Base-by-base conservation (phyloP, 2,113 vertebrate genomes). In the Zapus hudsonius region DNA sequence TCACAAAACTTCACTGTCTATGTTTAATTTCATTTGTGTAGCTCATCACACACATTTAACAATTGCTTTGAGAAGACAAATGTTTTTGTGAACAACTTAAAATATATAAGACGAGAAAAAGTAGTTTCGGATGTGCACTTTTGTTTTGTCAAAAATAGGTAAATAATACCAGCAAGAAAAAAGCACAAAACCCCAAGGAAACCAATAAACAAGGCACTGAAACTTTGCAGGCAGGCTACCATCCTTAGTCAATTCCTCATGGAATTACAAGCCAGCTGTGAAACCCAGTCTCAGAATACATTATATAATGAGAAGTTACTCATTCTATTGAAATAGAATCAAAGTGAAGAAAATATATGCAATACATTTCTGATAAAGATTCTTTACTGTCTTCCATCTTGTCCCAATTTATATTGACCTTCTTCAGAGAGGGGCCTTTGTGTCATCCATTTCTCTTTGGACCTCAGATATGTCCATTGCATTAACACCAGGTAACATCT, bases 341-440 rank as follows among this genome's bases (percentile, higher is more conserved):
- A 89, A 93, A 95, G n/a, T 66, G 42, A 97, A 95, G 63, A 64
- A 85, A 93, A 95, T 83, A 22, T 33, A 55, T 78, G 55, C 84
- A 96, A 82, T 84, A 55, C n/a, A 82, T 93, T 67, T 91, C 52
- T 92, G 95, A 88, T 96, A 91, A 91, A 47, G 27, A 91, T 67
- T 90, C 55, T 64, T 73, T 33, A 87, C 80, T 80, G 74, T 69
- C 31, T 88, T 89, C 82, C 29, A 29, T 73, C 80, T 83, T 63
- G n/a, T 27, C 78, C n/a, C 23, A 2, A 59, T 90, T 20, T 31
- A 69, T 36, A 8, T 90, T 85, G 94, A 74, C 8, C 7, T 79
- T 82, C 5, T 36, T 87, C 64, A 10, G 19, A 72, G 74, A 78
- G 63, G 75, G 40, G 23, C 22, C 87, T 87, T 96, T 23, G 29